Percentiles rank a stretch among this genome's conserved stretches.
Evolutionary conservation across 1,140 invertebrate genomes (phyloP).

Genomic region (Sarcophaga peregrina): DNA sequence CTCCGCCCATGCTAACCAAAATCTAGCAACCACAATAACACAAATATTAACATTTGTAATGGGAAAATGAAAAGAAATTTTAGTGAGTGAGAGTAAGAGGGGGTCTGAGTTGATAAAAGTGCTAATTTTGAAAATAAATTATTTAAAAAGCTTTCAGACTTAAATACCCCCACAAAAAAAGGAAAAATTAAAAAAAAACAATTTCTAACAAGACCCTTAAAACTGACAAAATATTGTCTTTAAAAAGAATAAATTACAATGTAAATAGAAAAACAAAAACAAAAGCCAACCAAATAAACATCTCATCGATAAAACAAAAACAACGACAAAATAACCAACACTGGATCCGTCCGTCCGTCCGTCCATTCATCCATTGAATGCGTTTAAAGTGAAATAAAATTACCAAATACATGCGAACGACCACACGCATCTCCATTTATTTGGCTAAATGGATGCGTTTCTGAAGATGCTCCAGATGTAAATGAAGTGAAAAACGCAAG

Average conservation of each 20-base stretch:
- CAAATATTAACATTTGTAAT: background rate
- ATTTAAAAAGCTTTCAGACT: background rate
- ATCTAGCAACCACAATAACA: background rate
- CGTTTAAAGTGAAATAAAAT: background rate
- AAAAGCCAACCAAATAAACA: background rate
- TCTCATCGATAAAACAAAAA: background rate
- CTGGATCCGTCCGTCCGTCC: no score
- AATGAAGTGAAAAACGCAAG: background rate
- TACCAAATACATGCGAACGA: background rate
- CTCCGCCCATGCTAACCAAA: background rate
- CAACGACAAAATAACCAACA: no score
- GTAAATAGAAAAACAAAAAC: constrained; percentile 26
- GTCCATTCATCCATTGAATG: background rate
- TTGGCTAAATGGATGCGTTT: background rate
- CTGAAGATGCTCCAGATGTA: no score
- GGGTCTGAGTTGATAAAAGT: constrained; percentile 25
- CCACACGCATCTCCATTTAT: constrained; percentile 30
- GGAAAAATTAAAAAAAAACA: background rate
- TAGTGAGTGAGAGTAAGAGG: background rate
- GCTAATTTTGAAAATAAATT: constrained; percentile 36
- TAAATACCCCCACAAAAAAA: background rate
- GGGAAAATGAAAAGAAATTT: background rate
- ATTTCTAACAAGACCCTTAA: constrained; percentile 20
- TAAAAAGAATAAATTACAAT: constrained; percentile 31
- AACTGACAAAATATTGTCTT: constrained; percentile 34